These are phyloP conservation scores for Linepithema humile DNA, from an alignment of 1,140 invertebrate species.

Conservation along the genomic window DNA sequence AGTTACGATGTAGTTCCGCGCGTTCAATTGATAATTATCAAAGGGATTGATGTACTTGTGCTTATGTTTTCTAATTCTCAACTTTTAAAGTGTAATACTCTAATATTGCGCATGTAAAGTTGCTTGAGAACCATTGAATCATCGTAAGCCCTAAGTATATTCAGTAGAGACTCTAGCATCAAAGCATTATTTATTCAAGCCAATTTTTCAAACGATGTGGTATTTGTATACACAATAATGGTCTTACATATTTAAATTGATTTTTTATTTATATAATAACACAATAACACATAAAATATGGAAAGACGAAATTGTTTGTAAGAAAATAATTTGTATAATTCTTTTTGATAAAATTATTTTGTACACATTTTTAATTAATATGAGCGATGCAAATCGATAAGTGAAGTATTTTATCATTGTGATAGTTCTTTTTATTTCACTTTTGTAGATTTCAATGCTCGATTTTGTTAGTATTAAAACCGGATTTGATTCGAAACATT, in stretches of 20 bases:
- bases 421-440: not conserved
- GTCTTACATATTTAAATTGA: too few species aligned
- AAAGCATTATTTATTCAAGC: too few species aligned
- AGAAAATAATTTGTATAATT: not conserved
- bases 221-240: too few species aligned
- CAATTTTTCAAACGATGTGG: too few species aligned
- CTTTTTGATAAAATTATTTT: not conserved
- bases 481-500: conserved; percentile 1
- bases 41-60: conserved; percentile 1
- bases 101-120: not conserved
- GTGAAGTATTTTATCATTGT: not conserved
- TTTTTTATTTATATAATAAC: too few species aligned
- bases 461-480: not conserved
- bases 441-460: not conserved
- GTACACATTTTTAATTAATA: not conserved
- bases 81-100: not conserved
- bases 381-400: not conserved
- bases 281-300: too few species aligned
- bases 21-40: not conserved
- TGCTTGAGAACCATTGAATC: not conserved
- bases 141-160: too few species aligned
- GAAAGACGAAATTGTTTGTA: not conserved
- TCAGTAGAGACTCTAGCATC: too few species aligned
- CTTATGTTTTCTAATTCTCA: not conserved
- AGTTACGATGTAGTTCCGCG: not conserved